These are phyloP conservation scores for Thinocorus orbignyianus DNA, from an alignment of 2,113 vertebrate species.

Conservation along the genomic window DNA sequence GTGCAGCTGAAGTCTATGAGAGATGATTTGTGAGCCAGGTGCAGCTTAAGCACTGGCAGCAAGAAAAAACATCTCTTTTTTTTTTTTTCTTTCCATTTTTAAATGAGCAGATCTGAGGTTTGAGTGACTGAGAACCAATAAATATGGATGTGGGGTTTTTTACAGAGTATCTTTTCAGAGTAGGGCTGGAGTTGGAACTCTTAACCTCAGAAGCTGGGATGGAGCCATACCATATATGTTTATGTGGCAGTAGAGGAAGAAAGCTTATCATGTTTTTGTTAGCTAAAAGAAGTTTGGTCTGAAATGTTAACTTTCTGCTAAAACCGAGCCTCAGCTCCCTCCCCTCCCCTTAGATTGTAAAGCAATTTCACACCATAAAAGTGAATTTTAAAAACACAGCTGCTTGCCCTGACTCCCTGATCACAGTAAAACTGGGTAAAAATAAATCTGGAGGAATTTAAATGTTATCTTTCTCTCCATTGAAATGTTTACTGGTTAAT, in stretches of 20 bases:
- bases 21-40: conserved; percentile 55
- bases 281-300: neutral
- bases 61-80: neutral
- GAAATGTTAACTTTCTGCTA: conserved; percentile 14
- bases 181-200: neutral
- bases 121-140: conserved; percentile 1
- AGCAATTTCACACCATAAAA: neutral
- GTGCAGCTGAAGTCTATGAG: neutral
- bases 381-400: neutral
- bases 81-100: conserved; percentile 3
- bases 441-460: neutral
- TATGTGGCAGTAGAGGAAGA: neutral
- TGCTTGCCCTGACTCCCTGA: neutral
- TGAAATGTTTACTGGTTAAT: neutral
- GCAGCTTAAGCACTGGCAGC: conserved; percentile 20
- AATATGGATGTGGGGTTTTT: neutral
- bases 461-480: neutral
- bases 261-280: conserved; percentile 22
- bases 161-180: conserved; percentile 11
- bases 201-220: conserved; percentile 2
- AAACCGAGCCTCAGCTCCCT: neutral
- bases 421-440: neutral
- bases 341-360: neutral
- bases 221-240: neutral
- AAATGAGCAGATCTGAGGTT: conserved; percentile 1